Evolutionary conservation across 2,888 invertebrate genomes (phyloP).

Genomic region (Acrocyrtus sp.): DNA sequence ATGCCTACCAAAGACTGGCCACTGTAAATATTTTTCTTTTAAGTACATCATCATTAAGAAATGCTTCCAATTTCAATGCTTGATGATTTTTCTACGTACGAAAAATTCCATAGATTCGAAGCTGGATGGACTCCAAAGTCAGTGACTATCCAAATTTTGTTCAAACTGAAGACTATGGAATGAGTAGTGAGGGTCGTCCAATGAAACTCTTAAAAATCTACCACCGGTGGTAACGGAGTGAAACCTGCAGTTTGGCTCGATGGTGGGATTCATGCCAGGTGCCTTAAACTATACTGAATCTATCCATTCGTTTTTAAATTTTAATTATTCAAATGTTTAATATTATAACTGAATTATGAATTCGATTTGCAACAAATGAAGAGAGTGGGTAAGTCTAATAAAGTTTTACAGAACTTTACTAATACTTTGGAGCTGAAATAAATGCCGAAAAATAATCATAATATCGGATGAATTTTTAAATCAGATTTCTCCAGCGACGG

Average conservation of each 20-base stretch:
- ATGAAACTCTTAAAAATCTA: slow-evolving; percentile 78
- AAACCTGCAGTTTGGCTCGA: slow-evolving; percentile 85
- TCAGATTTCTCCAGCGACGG: slow-evolving; percentile 83
- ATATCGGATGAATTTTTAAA: slow-evolving; percentile 66
- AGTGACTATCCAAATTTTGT: slow-evolving; percentile 74
- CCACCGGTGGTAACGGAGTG: slow-evolving; percentile 65
- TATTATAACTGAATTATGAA: not conserved
- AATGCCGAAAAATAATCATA: not conserved
- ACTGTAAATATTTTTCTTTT: too few species aligned
- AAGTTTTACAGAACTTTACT: too few species aligned
- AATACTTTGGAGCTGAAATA: not conserved
- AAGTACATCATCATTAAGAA: not conserved
- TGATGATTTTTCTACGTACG: too few species aligned
- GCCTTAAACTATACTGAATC: not conserved
- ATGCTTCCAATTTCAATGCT: too few species aligned
- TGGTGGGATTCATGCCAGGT: slow-evolving; percentile 75
- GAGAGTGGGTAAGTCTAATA: slow-evolving; percentile 26
- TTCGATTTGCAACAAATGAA: not conserved
- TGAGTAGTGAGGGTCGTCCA: slow-evolving; percentile 78
- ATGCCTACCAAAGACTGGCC: slow-evolving; percentile 53
- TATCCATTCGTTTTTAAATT: not conserved
- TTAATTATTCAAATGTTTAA: slow-evolving; percentile 3
- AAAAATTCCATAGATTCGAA: slow-evolving; percentile 62
- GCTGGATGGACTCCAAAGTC: slow-evolving; percentile 73
- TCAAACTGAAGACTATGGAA: slow-evolving; percentile 77